phyloP scores from a whole-genome alignment of 1,140 invertebrate species.

The Laodelphax striatellus region DNA sequence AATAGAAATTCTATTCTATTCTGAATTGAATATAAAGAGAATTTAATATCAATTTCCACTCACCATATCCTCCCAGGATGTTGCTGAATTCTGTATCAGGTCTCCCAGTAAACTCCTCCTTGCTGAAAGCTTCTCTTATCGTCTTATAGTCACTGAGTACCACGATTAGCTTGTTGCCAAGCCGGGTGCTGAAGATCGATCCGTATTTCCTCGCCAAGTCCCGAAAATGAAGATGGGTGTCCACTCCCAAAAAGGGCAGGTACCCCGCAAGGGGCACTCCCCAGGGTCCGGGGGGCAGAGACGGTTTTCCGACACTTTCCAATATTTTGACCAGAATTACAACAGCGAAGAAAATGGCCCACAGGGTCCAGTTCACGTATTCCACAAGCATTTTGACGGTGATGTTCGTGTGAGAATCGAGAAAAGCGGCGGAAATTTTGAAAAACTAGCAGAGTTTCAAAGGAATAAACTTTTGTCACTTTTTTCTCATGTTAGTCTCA shows the following conservation, averaged over 20 bases:
- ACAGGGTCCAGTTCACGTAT: no score
- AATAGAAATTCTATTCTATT: no score
- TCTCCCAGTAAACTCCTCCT: slow-evolving; percentile 73
- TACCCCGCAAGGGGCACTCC: slow-evolving; percentile 72
- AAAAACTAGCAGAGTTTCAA: no score
- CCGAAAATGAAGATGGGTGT: slow-evolving; percentile 64
- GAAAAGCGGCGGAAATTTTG: no score
- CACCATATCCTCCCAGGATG: slow-evolving; percentile 80
- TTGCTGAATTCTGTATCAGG: slow-evolving; percentile 72
- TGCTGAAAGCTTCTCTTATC: slow-evolving; percentile 71
- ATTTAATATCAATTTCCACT: slow-evolving; percentile 33
- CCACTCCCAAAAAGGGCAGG: slow-evolving; percentile 61
- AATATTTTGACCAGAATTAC: background rate
- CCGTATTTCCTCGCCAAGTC: slow-evolving; percentile 66
- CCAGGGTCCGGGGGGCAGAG: slow-evolving; percentile 72
- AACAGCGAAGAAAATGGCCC: background rate
- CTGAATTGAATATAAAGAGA: no score
- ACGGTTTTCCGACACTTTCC: background rate
- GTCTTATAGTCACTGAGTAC: slow-evolving; percentile 73
- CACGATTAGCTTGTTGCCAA: slow-evolving; percentile 70
- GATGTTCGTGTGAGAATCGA: no score
- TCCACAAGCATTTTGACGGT: no score
- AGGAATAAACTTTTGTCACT: no score
- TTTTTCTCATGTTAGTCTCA: no score
- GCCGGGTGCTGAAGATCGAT: slow-evolving; percentile 61